A percentile compares a stretch with the other conserved stretches of the same genome.
These are phyloP conservation scores for Ochropleura plecta DNA, from an alignment of 2,888 invertebrate species.

Conservation along the genomic window DNA sequence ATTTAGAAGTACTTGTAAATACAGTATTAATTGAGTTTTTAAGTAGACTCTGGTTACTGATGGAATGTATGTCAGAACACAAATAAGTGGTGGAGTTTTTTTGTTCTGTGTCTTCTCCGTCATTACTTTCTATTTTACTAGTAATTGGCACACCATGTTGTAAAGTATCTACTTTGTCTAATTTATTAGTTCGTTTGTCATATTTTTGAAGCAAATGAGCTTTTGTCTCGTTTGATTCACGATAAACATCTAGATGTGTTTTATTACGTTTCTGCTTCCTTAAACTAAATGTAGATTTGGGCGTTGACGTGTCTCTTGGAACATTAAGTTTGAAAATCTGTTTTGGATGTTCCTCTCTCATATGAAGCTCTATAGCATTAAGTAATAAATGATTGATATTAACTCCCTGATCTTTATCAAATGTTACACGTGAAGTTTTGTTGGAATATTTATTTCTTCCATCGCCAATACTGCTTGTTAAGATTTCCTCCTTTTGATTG, in stretches of 20 bases:
- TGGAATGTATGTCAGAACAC: not conserved
- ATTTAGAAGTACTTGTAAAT: not conserved
- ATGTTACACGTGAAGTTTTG: constrained; percentile 35
- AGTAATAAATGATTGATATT: constrained; percentile 26
- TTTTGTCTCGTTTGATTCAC: not conserved
- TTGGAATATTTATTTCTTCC: constrained; percentile 29
- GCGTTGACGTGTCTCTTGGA: constrained; percentile 19
- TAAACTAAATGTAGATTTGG: constrained; percentile 3
- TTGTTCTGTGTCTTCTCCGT: not conserved
- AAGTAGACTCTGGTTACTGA: not conserved
- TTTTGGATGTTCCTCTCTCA: constrained; percentile 4
- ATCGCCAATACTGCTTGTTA: constrained; percentile 19
- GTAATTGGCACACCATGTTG: not conserved
- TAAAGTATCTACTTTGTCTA: not conserved
- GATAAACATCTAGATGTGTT: not conserved
- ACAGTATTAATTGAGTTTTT: constrained; percentile 8
- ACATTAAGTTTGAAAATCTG: not conserved
- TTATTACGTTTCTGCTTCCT: not conserved
- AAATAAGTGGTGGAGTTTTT: not conserved
- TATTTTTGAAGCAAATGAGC: constrained; percentile 23
- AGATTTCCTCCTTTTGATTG: constrained; percentile 1
- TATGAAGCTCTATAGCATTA: constrained; percentile 26
- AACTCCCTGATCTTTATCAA: constrained; percentile 24
- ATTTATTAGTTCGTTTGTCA: constrained; percentile 9
- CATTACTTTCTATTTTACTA: constrained; percentile 13